Conservation (phyloP, 92 coral and sea anemone species). For the Porites divaricata region DNA sequence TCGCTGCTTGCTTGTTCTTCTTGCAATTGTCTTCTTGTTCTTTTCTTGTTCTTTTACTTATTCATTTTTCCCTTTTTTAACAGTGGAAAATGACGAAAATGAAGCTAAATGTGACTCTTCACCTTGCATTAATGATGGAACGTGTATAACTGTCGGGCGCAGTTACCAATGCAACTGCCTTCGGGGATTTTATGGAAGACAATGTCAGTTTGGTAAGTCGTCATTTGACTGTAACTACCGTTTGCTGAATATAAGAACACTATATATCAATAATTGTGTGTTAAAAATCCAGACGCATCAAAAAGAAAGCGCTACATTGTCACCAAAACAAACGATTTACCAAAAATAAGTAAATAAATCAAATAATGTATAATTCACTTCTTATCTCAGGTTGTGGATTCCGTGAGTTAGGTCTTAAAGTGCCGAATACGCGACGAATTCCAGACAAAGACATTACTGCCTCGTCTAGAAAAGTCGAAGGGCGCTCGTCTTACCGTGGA, state of each 20-base stretch:
- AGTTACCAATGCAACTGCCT: slow-evolving; percentile 37
- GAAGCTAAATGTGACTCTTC: slow-evolving; percentile 15
- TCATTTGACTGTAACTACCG: neutral
- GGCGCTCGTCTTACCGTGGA: slow-evolving; percentile 45
- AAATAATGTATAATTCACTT: neutral
- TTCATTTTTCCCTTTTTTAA: neutral
- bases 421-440: slow-evolving; percentile 38
- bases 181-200: slow-evolving; percentile 46
- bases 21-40: no score
- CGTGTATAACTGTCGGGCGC: slow-evolving; percentile 22
- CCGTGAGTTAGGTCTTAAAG: slow-evolving; percentile 42
- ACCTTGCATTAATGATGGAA: slow-evolving; percentile 38
- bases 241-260: no score
- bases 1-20: neutral
- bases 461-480: slow-evolving; percentile 26
- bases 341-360: no score
- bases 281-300: no score
- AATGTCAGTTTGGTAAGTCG: slow-evolving; percentile 43
- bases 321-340: no score
- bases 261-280: no score
- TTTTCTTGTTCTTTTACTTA: neutral
- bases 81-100: slow-evolving; percentile 22
- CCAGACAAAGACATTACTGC: slow-evolving; percentile 53
- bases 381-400: slow-evolving; percentile 45
- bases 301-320: no score